phyloP scores from a whole-genome alignment of 1,140 invertebrate genomes.

The Drosophila baimaii region DNA sequence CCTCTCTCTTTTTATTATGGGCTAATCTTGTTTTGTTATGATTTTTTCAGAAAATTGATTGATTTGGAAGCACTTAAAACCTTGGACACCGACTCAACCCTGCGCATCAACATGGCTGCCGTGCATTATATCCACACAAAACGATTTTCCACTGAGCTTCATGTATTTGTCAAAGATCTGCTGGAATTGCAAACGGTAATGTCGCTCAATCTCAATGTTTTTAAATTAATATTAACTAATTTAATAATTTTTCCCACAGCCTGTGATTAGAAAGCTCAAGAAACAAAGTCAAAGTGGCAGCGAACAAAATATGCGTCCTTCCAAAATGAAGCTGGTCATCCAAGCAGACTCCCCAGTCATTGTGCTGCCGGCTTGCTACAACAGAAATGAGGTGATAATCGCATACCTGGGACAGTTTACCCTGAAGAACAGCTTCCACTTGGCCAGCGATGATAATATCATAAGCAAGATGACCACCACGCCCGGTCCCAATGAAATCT shows the following conservation, averaged over 20 bases:
- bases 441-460: conserved; percentile 86
- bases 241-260: conserved; percentile 51
- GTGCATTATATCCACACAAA: conserved; percentile 98
- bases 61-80: conserved; percentile 50
- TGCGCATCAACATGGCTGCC: conserved; percentile 93
- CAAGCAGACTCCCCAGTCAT: conserved; percentile 91
- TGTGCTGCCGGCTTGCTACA: conserved; percentile 93
- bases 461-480: conserved; percentile 85
- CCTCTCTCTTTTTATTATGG: no score
- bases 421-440: conserved; percentile 90
- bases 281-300: conserved; percentile 53
- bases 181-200: conserved; percentile 90
- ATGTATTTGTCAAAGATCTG: conserved; percentile 94
- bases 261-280: conserved; percentile 78
- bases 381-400: conserved; percentile 90
- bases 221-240: background rate
- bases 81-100: conserved; percentile 87
- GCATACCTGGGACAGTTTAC: conserved; percentile 92
- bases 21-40: no score
- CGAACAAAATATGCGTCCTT: conserved; percentile 49
- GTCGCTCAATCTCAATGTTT: no score
- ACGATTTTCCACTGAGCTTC: conserved; percentile 94
- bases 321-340: conserved; percentile 76
- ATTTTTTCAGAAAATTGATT: conserved; percentile 47
- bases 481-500: conserved; percentile 84